Conservation (phyloP, 2,113 vertebrate species). For the Mola mola region DNA sequence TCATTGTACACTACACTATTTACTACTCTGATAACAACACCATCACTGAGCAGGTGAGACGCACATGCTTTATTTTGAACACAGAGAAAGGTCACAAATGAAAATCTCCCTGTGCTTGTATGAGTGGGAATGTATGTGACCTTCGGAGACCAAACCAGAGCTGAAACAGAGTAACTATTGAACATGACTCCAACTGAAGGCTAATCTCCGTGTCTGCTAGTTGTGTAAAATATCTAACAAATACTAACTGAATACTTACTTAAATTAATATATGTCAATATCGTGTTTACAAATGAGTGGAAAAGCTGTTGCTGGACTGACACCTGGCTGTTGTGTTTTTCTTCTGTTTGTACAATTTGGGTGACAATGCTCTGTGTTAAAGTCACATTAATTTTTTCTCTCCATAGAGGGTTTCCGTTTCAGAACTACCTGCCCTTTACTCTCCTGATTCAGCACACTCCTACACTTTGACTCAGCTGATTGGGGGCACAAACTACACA, state of each 20-base stretch:
- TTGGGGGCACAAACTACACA: constrained; percentile 76
- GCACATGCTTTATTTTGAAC: background rate
- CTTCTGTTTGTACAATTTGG: no score
- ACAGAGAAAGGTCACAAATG: constrained; percentile 3
- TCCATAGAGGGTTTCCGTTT: constrained; percentile 64
- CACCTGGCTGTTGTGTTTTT: no score
- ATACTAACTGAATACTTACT: no score
- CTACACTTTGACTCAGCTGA: constrained; percentile 66
- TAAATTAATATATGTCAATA: no score
- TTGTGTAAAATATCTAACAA: no score
- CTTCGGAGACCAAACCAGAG: no score
- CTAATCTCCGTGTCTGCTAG: no score
- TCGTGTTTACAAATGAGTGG: no score
- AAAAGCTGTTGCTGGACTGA: no score
- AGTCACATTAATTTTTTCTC: constrained; percentile 3
- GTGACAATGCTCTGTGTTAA: background rate
- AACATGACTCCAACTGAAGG: no score
- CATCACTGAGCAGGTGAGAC: constrained; percentile 85
- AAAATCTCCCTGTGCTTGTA: background rate
- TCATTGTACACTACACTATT: constrained; percentile 87
- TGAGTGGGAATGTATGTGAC: background rate
- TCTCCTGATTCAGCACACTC: constrained; percentile 33
- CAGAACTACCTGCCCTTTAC: constrained; percentile 30
- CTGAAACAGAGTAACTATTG: no score
- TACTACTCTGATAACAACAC: constrained; percentile 84